phyloP scores from a whole-genome alignment of 2,888 invertebrate species.

The Parnassius orleans region DNA sequence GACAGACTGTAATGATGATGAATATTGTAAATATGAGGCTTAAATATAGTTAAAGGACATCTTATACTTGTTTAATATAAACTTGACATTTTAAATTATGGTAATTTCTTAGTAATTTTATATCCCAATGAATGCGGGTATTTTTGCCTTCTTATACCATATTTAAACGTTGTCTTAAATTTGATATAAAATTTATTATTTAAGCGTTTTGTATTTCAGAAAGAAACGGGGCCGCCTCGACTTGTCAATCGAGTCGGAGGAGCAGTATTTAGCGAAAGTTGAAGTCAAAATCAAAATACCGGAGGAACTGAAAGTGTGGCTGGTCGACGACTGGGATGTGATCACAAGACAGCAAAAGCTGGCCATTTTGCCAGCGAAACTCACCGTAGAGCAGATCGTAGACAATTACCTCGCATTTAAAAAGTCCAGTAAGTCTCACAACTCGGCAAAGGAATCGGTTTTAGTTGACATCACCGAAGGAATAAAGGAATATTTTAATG shows the following conservation, averaged over 20 bases:
- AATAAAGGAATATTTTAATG: conserved; percentile 96
- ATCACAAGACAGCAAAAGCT: conserved; percentile 93
- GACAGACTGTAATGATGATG: too few relatives aligned
- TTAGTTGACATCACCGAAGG: conserved; percentile 86
- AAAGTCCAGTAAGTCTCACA: conserved; percentile 88
- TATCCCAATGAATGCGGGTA: too few relatives aligned
- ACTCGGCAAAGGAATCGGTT: conserved; percentile 86
- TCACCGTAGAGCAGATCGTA: conserved; percentile 91
- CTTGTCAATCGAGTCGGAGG: conserved; percentile 91
- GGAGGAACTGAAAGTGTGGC: conserved; percentile 94
- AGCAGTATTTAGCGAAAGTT: conserved; percentile 91
- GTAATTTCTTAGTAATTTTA: too few relatives aligned
- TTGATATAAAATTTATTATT: neutral
- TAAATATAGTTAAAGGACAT: too few relatives aligned
- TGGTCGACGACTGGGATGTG: conserved; percentile 97
- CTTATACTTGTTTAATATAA: too few relatives aligned
- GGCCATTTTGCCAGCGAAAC: conserved; percentile 90
- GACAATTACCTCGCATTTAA: conserved; percentile 93
- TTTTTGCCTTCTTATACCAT: too few relatives aligned
- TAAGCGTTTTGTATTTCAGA: conserved; percentile 42
- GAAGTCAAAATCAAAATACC: conserved; percentile 96
- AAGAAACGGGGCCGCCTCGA: conserved; percentile 86
- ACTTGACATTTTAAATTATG: too few relatives aligned
- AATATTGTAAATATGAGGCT: too few relatives aligned
- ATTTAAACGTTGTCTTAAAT: too few relatives aligned